Base-by-base conservation (phyloP, 1,140 invertebrate genomes). In the Maconellicoccus hirsutus region DNA sequence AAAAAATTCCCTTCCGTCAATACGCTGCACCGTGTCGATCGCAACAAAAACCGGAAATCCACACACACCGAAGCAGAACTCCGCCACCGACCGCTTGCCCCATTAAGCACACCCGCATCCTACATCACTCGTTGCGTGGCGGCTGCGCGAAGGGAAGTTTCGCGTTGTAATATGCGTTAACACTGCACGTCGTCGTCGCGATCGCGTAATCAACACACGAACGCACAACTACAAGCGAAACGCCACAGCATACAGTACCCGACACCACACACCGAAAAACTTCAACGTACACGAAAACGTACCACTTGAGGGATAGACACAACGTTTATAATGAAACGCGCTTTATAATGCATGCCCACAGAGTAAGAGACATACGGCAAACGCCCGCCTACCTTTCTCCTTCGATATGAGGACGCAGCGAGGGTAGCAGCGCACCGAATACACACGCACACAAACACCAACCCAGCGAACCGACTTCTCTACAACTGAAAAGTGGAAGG, bases 251-350 rank as follows among this genome's bases (percentile, higher is more conserved):
- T 6, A 33, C 29, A 33, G 12, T 12, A 33, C 29, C 3, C 29
- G 29, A 12, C 29, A 33, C 29, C 29, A 33, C 29, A 33, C 29
- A 33, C 29, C 29, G 29, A 33, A 33, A 33, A 33, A 52, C 42
- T 52, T 52, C 42, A 19, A 19, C 10, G 42, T 52, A 52, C 42
- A 52, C 42, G 42, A 52, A 52, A 52, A 52, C 42, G 42, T 52
- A 52, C 42, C n/a, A 52, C 42, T 52, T 52, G 42, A 52, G n/a
- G 42, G 42, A 52, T 52, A 52, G 42, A 52, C 42, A 52, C 42
- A 52, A 52, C 42, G 42, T 52, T 52, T 52, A 52, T 52, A 52
- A 52, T 52, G 42, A 52, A 52, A 52, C 42, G 42, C 42, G 42
- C 42, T 52, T 19, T 19, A 52, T 52, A 52, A 52, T 52, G 42